A percentile compares a stretch with the other conserved stretches of the same genome.
phyloP scores from a whole-genome alignment of 2,113 vertebrate genomes.

The Pluvialis apricaria region DNA sequence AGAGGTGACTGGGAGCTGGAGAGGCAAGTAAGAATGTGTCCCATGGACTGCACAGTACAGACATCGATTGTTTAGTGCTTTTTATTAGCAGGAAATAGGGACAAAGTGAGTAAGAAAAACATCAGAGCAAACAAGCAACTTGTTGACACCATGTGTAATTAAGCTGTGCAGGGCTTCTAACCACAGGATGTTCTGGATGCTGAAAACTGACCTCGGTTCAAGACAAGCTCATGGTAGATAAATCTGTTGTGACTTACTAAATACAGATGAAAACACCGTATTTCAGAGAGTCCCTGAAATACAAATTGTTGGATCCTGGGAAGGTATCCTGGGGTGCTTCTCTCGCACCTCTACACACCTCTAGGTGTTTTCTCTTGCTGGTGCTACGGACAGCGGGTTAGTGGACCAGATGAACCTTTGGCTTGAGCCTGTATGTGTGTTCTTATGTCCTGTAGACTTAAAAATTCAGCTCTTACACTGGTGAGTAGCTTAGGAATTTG shows the following conservation, averaged over 20 bases:
- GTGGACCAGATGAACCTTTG: background rate
- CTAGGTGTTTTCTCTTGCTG: background rate
- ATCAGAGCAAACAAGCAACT: background rate
- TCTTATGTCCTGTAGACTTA: background rate
- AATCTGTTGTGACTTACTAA: background rate
- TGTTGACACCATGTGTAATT: background rate
- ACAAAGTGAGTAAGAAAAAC: background rate
- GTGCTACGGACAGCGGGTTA: background rate
- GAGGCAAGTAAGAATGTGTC: background rate
- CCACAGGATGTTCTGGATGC: background rate
- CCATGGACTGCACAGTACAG: background rate
- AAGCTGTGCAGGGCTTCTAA: background rate
- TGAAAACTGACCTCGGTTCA: background rate
- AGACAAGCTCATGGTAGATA: background rate
- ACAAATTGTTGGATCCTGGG: background rate
- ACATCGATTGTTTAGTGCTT: background rate
- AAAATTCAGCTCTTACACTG: background rate
- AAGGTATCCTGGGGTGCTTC: background rate
- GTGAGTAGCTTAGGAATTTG: background rate
- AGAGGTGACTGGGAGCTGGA: background rate
- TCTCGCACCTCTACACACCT: background rate
- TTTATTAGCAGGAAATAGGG: background rate
- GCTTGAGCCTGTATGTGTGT: no score
- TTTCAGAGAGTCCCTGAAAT: background rate
- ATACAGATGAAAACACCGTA: background rate